Conservation (phyloP, 2,797 vertebrate species). For the Pangasius djambal region DNA sequence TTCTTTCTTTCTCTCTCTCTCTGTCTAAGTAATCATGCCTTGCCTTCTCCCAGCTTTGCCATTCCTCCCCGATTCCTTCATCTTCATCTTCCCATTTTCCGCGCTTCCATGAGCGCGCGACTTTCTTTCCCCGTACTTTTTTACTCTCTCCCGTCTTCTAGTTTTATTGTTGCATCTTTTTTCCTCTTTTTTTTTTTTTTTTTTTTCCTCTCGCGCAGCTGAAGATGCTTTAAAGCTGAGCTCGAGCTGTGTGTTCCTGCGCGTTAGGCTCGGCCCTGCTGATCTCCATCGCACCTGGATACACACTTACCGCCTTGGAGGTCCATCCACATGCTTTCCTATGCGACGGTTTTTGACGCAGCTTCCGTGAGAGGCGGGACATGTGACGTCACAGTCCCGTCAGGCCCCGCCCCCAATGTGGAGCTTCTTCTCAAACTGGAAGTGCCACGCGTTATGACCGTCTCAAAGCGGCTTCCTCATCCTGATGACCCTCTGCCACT, state of each 20-base stretch:
- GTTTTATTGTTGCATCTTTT: constrained; percentile 71
- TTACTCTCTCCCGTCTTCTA: constrained; percentile 61
- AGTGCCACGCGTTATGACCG: constrained; percentile 78
- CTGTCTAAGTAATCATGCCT: constrained; percentile 70
- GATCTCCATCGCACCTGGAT: constrained; percentile 59
- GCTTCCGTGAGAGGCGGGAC: constrained; percentile 40
- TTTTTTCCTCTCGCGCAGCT: constrained; percentile 52
- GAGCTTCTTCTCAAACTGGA: constrained; percentile 54
- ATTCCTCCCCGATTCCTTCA: neutral
- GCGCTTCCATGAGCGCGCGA: constrained; percentile 57
- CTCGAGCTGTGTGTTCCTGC: constrained; percentile 29
- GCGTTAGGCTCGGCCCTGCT: constrained; percentile 28
- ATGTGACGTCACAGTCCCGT: constrained; percentile 59
- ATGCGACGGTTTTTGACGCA: constrained; percentile 50
- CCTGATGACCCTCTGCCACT: neutral
- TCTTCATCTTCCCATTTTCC: constrained; percentile 56
- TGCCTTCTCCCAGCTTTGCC: constrained; percentile 36
- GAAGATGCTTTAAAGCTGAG: constrained; percentile 73
- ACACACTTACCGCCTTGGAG: neutral
- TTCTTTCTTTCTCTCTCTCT: neutral
- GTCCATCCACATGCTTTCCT: fast-evolving
- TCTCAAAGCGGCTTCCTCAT: neutral
- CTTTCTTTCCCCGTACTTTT: constrained; percentile 52
- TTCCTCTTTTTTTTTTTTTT: constrained; percentile 59
- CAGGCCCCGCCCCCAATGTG: constrained; percentile 64